These are phyloP conservation scores for Parthenolecanium corni DNA, from an alignment of 2,888 invertebrate genomes.

Conservation along the genomic window DNA sequence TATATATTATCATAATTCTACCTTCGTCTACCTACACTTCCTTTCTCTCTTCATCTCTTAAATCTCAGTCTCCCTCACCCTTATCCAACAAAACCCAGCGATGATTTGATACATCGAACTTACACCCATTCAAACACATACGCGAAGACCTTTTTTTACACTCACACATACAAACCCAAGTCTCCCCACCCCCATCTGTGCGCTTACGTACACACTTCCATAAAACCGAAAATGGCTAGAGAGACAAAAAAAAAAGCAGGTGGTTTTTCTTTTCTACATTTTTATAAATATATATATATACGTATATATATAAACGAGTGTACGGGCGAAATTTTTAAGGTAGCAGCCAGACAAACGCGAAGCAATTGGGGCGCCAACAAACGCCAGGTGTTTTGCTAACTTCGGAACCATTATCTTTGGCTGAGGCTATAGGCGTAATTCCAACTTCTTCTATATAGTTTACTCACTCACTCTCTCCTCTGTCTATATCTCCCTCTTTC, in stretches of 20 bases:
- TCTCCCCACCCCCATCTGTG: not conserved
- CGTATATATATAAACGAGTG: conserved; percentile 2
- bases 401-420: conserved; percentile 10
- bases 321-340: conserved; percentile 22
- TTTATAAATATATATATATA: no score
- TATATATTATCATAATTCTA: not conserved
- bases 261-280: not conserved
- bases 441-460: not conserved
- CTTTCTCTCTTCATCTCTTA: not conserved
- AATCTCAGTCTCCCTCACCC: not conserved
- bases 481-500: not conserved
- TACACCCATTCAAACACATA: no score
- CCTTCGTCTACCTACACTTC: not conserved
- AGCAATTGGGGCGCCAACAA: conserved; percentile 23
- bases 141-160: no score
- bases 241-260: not conserved
- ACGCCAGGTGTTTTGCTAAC: conserved; percentile 23
- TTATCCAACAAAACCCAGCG: not conserved
- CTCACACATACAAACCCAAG: not conserved
- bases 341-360: conserved; percentile 19
- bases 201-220: not conserved
- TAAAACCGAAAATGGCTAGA: no score
- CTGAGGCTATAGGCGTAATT: not conserved
- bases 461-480: not conserved
- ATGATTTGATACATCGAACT: not conserved